Evolutionary conservation across 2,797 vertebrate genomes (phyloP), one percentile per base, ranked within the genome.

Genomic region (Falco cherrug): DNA sequence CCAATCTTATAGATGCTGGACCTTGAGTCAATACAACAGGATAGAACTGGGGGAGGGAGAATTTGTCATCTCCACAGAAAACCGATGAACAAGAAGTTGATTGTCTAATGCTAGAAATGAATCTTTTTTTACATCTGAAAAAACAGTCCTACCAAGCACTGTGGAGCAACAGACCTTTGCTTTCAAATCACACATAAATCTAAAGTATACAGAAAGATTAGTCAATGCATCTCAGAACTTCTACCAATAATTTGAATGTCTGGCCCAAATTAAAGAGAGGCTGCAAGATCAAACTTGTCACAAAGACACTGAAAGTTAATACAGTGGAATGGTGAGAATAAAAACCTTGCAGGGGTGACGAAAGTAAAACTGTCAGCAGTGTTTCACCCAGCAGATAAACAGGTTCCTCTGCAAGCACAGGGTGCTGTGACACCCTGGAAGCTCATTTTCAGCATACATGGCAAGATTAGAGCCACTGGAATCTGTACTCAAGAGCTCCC

Each of bases 111-210:
- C 76, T 79, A 92, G 87, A 95, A 92, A 53, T 11, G 12, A 80
- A 69, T 54, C 63, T 69, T 74, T 87, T 57, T 37, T 53, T 29
- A 6, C 79, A 81, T 64, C 61, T 84, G 77, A 92, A 88, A 61
- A 77, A 63, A 80, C 25, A 71, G 65, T 51, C 82, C 60, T 92
- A 50, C 92, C 47, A 50, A 90, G 67, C 61, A 31, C 93, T 14
- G 35, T 25, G 85, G 79, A 87, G 91, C 74, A 95, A 84, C 3
- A 77, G 84, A 87, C 60, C 84, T 94, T 91, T 90, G 79, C 67
- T 79, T 48, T 47, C 60, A 81, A 50, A 35, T 54, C 89, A 71
- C 3, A 1, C 64, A 61, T 65, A 95, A 87, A 91, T 39, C 87
- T 41, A 21, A 79, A 67, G n/a, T 3, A 45, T 14, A 56, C 18